These are phyloP conservation scores for Loriculus beryllinus DNA, from an alignment of 2,797 vertebrate genomes.

Conservation along the genomic window DNA sequence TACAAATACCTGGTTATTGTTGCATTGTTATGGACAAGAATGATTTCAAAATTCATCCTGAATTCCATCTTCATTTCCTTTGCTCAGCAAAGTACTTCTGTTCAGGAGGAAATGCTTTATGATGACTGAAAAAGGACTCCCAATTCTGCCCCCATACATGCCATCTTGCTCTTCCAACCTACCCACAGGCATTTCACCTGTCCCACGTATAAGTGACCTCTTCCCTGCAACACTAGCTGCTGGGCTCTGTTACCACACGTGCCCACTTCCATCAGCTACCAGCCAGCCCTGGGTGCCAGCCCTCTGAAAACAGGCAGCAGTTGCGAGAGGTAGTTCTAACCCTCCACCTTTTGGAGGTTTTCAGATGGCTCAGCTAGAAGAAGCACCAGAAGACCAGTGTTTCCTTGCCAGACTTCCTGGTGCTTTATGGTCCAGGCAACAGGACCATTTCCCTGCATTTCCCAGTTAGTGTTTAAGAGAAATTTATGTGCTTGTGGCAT, in stretches of 20 bases:
- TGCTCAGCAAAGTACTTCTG: not conserved
- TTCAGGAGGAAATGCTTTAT: not conserved
- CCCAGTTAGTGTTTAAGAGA: not conserved
- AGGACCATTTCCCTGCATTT: not conserved
- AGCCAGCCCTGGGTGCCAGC: not conserved
- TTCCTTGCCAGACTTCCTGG: not conserved
- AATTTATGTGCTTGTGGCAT: not conserved
- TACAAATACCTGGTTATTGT: not conserved
- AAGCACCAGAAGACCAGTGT: not conserved
- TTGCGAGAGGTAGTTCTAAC: not conserved
- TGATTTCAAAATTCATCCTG: not conserved
- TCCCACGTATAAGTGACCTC: not conserved
- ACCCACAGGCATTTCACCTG: not conserved
- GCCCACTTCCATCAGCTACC: not conserved
- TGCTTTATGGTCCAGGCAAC: not conserved
- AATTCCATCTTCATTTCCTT: not conserved
- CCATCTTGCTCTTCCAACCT: fast-evolving
- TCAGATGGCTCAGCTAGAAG: not conserved
- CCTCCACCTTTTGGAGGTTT: not conserved
- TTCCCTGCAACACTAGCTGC: not conserved
- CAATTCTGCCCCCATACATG: not conserved
- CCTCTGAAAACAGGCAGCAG: not conserved
- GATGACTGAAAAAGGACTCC: not conserved
- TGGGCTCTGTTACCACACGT: not conserved
- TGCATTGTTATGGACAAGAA: not conserved